A percentile compares a stretch with the other conserved stretches of the same genome.
phyloP scores from a whole-genome alignment of 2,113 vertebrate species.

The Anser cygnoides region DNA sequence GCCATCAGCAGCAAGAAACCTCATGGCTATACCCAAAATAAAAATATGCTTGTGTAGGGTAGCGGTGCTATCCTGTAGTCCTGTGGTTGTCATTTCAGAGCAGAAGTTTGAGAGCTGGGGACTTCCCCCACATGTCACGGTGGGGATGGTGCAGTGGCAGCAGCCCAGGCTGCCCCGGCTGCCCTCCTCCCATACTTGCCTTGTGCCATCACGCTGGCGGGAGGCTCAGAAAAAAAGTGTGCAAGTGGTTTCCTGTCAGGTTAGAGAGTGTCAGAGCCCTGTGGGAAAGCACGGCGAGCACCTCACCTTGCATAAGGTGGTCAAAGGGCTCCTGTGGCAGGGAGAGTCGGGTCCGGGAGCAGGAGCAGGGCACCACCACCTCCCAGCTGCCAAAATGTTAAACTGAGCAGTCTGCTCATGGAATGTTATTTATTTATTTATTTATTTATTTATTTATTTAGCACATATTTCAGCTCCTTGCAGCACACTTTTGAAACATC shows the following conservation, averaged over 20 bases:
- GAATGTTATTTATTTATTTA: background rate
- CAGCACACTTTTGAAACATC: background rate
- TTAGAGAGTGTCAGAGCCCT: rapidly evolving
- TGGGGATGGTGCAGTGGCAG: rapidly evolving
- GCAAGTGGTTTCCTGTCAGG: background rate
- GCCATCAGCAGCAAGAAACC: background rate
- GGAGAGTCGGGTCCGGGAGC: too few species aligned
- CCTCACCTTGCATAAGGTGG: background rate
- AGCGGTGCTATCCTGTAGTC: rapidly evolving
- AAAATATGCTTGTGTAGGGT: background rate
- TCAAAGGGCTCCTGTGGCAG: too few species aligned
- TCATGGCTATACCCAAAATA: background rate
- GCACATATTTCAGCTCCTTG: background rate
- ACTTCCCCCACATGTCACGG: rapidly evolving
- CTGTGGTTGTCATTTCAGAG: background rate
- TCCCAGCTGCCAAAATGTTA: background rate
- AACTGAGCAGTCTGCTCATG: background rate
- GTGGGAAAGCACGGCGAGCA: background rate
- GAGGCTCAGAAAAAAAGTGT: background rate
- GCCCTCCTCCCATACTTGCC: background rate
- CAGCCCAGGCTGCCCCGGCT: background rate
- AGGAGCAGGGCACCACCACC: background rate
- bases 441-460: background rate
- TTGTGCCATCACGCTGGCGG: rapidly evolving
- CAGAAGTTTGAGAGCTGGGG: background rate